Evolutionary conservation across 1,140 invertebrate genomes (phyloP), one percentile per base, ranked within the genome.

Genomic region (Acromyrmex charruanus): DNA sequence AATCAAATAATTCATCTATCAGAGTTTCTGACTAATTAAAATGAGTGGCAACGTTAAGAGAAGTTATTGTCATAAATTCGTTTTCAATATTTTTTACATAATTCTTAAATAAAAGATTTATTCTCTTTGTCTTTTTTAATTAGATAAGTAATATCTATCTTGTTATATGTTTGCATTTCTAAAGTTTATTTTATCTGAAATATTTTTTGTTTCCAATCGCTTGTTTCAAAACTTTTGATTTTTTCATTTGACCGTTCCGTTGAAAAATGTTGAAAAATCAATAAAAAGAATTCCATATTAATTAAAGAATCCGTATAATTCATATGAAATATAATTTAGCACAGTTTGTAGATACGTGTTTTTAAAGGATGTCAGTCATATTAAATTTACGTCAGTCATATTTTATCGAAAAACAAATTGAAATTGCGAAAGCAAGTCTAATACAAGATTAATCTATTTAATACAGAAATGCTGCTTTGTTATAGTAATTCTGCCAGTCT

Each of bases 401-500:
- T 35, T 28, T 58, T 0, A 10, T 31, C 18, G 10, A 58, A 55
- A 55, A 72, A 55, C 14, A 55, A 72, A 58, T 58, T 21, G 31
- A 59, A 66, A 66, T 66, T 49, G 18, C n/a, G 16, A 35, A n/a
- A 25, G 28, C n/a, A 44, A 18, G 18, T 18, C 12, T 44, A 49
- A 66, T 66, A 28, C n/a, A 58, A 49, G n/a, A 21, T 25, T 44
- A 49, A 79, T 39, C 51, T 69, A 51, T 28, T 35, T 79, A 77
- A 77, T 77, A 49, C 9, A 49, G 31, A 51, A 16, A 49, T 9
- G 25, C 28, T 9, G 12, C 66, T 59, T 72, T 35, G 68, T 59
- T 74, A 66, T 4, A 58, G 21, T 71, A 59, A 71, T 81, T 81
- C 9, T 71, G 39, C 59, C 6, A 28, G 21, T 71, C 16, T 58